A percentile compares a stretch with the other conserved stretches of the same genome.
phyloP scores from a whole-genome alignment of 2,888 invertebrate genomes.

The Lasioglossum malachurum region DNA sequence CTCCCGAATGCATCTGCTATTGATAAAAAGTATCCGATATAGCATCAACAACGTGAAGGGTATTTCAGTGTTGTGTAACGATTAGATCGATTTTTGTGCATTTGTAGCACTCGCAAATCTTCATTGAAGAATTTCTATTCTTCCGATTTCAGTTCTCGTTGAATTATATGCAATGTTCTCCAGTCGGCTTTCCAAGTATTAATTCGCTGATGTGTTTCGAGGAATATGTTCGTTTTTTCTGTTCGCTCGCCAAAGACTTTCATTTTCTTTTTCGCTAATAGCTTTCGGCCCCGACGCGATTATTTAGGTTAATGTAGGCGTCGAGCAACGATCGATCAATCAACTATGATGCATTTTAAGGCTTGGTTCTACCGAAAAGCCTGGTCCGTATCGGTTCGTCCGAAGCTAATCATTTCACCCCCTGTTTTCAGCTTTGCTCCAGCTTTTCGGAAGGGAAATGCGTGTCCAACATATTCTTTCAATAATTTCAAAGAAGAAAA shows the following conservation, averaged over 20 bases:
- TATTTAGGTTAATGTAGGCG: slow-evolving; percentile 17
- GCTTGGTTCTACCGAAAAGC: neutral
- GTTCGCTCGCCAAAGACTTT: neutral
- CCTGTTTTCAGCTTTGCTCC: neutral
- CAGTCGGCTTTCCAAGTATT: neutral
- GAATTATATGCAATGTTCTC: neutral
- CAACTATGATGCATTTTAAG: slow-evolving; percentile 22
- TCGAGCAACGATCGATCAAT: slow-evolving; percentile 42
- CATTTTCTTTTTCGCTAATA: neutral
- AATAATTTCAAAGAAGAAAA: neutral
- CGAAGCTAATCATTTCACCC: neutral
- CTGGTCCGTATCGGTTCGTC: neutral
- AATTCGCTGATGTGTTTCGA: neutral
- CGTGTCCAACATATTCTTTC: neutral
- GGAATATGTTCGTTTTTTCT: neutral
- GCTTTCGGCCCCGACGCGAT: neutral
- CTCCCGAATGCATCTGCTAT: neutral
- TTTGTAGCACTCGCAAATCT: too few relatives aligned
- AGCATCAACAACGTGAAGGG: neutral
- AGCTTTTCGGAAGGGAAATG: neutral
- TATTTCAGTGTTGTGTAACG: neutral
- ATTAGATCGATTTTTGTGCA: neutral
- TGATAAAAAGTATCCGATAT: neutral
- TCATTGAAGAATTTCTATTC: neutral
- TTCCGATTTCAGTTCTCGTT: neutral